Base-by-base conservation (phyloP, 2,113 vertebrate genomes). In the Sinocyclocheilus anshuiensis region DNA sequence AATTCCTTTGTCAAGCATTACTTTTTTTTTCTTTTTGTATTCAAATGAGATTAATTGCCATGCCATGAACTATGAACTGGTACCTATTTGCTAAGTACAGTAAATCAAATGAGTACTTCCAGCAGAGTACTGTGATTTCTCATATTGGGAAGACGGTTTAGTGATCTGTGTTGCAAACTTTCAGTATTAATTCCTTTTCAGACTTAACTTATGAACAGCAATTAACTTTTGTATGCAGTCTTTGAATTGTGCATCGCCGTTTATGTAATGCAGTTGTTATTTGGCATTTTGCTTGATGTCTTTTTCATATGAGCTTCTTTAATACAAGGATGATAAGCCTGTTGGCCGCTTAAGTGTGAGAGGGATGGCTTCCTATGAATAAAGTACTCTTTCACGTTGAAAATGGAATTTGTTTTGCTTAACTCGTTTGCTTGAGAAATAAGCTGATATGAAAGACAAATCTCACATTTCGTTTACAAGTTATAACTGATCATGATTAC, bases 131-230 rank as follows among this genome's bases (percentile, higher is more conserved):
- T 89, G 92, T 88, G 90, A 93, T 95, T 96, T 96, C 94, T 96
- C 95, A 96, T 94, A 95, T 96, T 96, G 95, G 94, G 94, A 96
- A 96, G 94, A 93, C 89, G 50, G 89, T 92, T 93, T 93, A 89
- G 91, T 91, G 87, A 92, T 84, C 91, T 91, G 90, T 92, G 92
- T 94, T 92, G 90, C 89, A 89, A 92, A 90, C 75, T 93, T 94
- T 94, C 94, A 95, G 94, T 96, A 92, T 96, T 95, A 94, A 94
- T 92, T 92, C 57, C 88, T 92, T 93, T 92, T 92, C 84, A 81
- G 74, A 85, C 53, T 86, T 84, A 86, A 89, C 83, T 87, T 86
- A 72, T 86, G 72, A 83, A 85, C 65, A n/a, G 67, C 63, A 71
- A 79, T 63, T 45, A 71, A 50, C 83, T 85, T 85, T 86, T 88